Percentiles rank a stretch among this genome's conserved stretches.
Conservation (phyloP, 2,888 invertebrate species). For the Mythimna impura region DNA sequence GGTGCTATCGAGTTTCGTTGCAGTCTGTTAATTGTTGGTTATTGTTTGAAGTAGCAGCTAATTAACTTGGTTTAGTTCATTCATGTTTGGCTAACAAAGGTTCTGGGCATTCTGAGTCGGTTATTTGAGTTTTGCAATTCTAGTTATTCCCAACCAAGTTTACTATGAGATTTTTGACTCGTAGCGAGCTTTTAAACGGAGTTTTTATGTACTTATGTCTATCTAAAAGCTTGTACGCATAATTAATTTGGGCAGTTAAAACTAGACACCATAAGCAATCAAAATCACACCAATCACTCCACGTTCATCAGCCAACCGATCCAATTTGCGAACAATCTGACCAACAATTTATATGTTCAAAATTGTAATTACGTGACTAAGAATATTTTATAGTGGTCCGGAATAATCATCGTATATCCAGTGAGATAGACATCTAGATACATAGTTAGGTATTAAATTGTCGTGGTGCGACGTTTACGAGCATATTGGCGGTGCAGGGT, state of each 20-base stretch:
- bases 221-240: background rate
- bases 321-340: slow-evolving; percentile 51
- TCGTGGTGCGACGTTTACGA: slow-evolving; percentile 85
- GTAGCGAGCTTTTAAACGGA: background rate
- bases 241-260: background rate
- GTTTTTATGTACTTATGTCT: background rate
- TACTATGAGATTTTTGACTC: background rate
- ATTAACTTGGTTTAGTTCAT: slow-evolving; percentile 49
- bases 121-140: slow-evolving; percentile 5
- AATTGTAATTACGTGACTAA: slow-evolving; percentile 63
- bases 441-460: slow-evolving; percentile 87
- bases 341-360: slow-evolving; percentile 52
- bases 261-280: background rate
- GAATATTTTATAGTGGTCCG: slow-evolving; percentile 64
- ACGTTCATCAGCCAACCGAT: slow-evolving; percentile 34
- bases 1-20: slow-evolving; percentile 60
- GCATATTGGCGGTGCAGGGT: slow-evolving; percentile 88
- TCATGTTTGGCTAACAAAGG: slow-evolving; percentile 29
- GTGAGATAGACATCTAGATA: slow-evolving; percentile 82
- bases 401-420: slow-evolving; percentile 67
- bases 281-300: slow-evolving; percentile 31
- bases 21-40: slow-evolving; percentile 56
- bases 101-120: slow-evolving; percentile 15
- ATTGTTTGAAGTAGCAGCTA: slow-evolving; percentile 51
- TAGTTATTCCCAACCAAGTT: background rate